These are phyloP conservation scores for Erannis defoliaria DNA, from an alignment of 2,888 invertebrate genomes.

Conservation along the genomic window DNA sequence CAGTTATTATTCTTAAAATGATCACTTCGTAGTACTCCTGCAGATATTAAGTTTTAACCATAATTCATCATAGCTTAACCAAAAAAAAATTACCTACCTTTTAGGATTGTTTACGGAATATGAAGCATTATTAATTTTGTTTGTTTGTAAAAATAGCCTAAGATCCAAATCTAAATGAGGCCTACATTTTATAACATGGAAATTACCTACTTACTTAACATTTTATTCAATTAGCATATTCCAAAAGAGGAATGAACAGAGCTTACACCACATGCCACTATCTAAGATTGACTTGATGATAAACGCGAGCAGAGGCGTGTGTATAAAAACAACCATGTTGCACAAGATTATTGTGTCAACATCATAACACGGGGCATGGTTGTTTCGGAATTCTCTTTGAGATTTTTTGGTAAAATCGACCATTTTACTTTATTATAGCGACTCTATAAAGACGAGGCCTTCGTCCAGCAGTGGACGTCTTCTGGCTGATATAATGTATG, in stretches of 20 bases:
- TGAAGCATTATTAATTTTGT: no score
- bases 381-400: conserved; percentile 3
- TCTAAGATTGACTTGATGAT: conserved; percentile 39
- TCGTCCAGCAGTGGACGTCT: no score
- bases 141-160: no score
- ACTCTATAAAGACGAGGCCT: no score
- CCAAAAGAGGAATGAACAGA: neutral
- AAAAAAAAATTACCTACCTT: no score
- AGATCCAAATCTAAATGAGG: no score
- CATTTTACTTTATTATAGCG: neutral
- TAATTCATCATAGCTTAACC: no score
- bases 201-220: neutral
- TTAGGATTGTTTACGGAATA: no score
- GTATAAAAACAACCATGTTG: conserved; percentile 32
- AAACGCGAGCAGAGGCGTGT: conserved; percentile 31
- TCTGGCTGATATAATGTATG: no score
- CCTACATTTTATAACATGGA: conserved; percentile 1
- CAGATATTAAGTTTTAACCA: no score
- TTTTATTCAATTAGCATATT: neutral
- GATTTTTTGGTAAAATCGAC: neutral
- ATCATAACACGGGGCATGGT: neutral
- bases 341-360: conserved; percentile 28
- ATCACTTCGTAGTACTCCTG: no score
- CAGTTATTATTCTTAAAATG: no score
- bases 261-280: conserved; percentile 17